These are phyloP conservation scores for Apomyelois bistriatella DNA, from an alignment of 2,888 invertebrate species.

Conservation along the genomic window DNA sequence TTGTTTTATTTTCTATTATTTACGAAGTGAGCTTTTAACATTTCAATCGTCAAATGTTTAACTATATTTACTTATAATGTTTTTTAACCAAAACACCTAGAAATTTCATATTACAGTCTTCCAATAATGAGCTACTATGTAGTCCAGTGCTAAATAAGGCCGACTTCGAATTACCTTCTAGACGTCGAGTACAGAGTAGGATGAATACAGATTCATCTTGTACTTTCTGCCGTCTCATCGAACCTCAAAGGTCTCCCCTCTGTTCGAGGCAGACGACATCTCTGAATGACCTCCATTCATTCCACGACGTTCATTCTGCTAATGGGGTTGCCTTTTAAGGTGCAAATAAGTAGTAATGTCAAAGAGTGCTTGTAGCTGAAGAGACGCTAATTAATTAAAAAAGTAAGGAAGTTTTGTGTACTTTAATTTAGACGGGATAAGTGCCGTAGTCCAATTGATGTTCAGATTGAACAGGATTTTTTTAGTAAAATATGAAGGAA, in stretches of 20 bases:
- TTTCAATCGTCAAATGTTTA: too few relatives aligned
- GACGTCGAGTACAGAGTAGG: not conserved
- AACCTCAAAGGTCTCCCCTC: constrained; percentile 17
- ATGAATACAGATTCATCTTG: too few relatives aligned
- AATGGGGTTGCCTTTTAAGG: constrained; percentile 73
- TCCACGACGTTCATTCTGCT: constrained; percentile 64
- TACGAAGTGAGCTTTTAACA: too few relatives aligned
- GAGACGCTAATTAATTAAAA: constrained; percentile 62
- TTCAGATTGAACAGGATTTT: too few relatives aligned
- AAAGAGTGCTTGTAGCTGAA: constrained; percentile 43
- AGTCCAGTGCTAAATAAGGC: not conserved
- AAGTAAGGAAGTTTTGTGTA: not conserved
- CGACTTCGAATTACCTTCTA: not conserved
- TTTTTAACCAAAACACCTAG: too few relatives aligned
- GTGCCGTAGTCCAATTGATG: too few relatives aligned
- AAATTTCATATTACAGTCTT: too few relatives aligned
- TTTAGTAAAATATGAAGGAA: too few relatives aligned
- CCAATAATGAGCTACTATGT: too few relatives aligned
- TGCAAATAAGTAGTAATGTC: constrained; percentile 59
- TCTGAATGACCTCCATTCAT: constrained; percentile 69
- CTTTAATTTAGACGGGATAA: not conserved
- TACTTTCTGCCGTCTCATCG: constrained; percentile 10
- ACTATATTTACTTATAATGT: too few relatives aligned
- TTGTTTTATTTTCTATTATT: too few relatives aligned
- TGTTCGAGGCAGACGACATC: constrained; percentile 46